Evolutionary conservation across 2,888 invertebrate species (phyloP).

Genomic region (Bombyx huttoni): DNA sequence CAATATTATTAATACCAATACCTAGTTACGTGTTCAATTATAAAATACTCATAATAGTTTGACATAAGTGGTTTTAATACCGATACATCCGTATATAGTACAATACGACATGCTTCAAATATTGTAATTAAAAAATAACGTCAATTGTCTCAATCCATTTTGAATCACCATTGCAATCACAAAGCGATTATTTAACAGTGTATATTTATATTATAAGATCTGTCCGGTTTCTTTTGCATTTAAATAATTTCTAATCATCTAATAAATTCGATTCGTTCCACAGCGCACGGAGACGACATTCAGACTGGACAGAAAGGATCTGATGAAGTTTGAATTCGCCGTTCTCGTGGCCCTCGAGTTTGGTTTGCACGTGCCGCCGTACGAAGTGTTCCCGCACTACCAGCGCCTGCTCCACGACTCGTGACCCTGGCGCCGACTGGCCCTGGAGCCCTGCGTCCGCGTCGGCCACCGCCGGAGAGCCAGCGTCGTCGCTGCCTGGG

Average conservation of each 20-base stretch:
- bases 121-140: too few relatives aligned
- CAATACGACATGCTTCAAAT: too few relatives aligned
- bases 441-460: conserved; percentile 29
- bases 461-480: conserved; percentile 35
- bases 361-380: conserved; percentile 90
- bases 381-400: conserved; percentile 95
- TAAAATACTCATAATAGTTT: too few relatives aligned
- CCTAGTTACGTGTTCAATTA: too few relatives aligned
- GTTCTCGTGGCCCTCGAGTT: conserved; percentile 96
- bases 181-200: too few relatives aligned
- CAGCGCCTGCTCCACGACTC: conserved; percentile 94
- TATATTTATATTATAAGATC: too few relatives aligned
- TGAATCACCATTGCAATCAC: too few relatives aligned
- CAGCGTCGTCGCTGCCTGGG: conserved; percentile 45
- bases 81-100: too few relatives aligned
- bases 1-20: too few relatives aligned
- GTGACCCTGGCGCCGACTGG: conserved; percentile 73
- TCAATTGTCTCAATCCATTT: too few relatives aligned
- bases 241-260: not conserved
- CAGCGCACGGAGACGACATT: conserved; percentile 93
- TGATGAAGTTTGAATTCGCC: conserved; percentile 93
- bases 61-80: too few relatives aligned
- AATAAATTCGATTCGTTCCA: not conserved
- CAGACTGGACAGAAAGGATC: conserved; percentile 90
- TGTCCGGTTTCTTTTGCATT: too few relatives aligned